phyloP scores from a whole-genome alignment of 1,140 invertebrate genomes.

The Drosophila guanche region DNA sequence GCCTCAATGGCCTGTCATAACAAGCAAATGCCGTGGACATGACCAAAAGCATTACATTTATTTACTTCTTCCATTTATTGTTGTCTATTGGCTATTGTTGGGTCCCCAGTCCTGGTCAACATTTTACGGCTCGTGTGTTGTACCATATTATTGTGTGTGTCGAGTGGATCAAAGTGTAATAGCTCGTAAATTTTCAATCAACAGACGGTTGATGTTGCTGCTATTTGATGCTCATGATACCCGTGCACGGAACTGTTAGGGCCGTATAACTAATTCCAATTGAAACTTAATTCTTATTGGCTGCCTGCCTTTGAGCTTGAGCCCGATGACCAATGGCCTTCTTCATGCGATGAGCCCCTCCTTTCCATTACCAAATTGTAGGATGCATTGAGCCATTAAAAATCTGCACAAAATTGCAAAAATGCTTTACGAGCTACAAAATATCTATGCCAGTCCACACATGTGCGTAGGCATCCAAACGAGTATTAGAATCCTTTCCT shows the following conservation, averaged over 20 bases:
- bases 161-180: slow-evolving; percentile 57
- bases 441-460: too few species aligned
- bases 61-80: slow-evolving; percentile 41
- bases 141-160: slow-evolving; percentile 19
- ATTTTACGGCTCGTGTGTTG: too few species aligned
- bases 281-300: slow-evolving; percentile 26
- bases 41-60: slow-evolving; percentile 49
- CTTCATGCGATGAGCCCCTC: too few species aligned
- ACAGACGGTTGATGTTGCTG: slow-evolving; percentile 12
- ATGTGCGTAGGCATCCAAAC: background rate
- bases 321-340: too few species aligned
- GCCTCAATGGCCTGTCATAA: slow-evolving; percentile 37
- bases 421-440: too few species aligned
- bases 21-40: slow-evolving; percentile 22
- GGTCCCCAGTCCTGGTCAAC: background rate
- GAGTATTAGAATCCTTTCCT: background rate
- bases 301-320: slow-evolving; percentile 11
- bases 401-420: too few species aligned
- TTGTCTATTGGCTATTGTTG: slow-evolving; percentile 15
- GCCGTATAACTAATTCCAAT: slow-evolving; percentile 14
- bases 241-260: slow-evolving; percentile 14
- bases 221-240: slow-evolving; percentile 11
- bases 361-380: too few species aligned
- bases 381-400: too few species aligned
- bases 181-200: slow-evolving; percentile 64